These are phyloP conservation scores for Echinops telfairi DNA, from an alignment of 2,113 vertebrate species.

Conservation along the genomic window DNA sequence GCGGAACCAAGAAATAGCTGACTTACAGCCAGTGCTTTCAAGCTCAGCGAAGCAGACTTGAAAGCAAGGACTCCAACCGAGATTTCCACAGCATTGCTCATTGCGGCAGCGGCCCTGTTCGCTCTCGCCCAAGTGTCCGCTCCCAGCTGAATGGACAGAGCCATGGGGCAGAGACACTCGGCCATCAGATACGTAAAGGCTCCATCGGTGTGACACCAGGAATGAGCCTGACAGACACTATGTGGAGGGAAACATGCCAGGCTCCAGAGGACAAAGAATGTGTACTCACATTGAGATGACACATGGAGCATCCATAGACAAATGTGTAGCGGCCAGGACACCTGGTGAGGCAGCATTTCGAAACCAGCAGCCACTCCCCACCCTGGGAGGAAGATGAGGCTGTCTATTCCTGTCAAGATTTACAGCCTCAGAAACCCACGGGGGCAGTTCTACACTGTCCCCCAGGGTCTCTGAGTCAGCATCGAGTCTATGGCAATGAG, in stretches of 20 bases:
- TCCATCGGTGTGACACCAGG: not conserved
- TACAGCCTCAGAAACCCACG: no score
- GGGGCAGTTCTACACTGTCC: no score
- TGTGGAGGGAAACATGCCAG: not conserved
- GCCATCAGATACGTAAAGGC: not conserved
- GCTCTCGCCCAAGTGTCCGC: not conserved
- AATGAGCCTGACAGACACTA: not conserved
- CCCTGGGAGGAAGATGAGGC: no score
- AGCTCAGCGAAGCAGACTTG: not conserved
- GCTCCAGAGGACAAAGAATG: not conserved
- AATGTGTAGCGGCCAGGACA: no score
- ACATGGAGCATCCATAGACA: no score
- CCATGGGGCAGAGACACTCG: not conserved
- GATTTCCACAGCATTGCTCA: not conserved
- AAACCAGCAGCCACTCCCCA: no score
- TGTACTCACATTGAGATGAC: no score
- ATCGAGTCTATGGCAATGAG: no score
- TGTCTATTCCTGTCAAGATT: no score
- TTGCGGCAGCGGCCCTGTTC: not conserved
- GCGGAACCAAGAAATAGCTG: not conserved
- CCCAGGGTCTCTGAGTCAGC: no score
- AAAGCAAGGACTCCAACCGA: not conserved
- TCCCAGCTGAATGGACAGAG: not conserved
- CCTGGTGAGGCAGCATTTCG: no score
- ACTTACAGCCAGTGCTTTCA: not conserved